Evolutionary conservation across 2,888 invertebrate genomes (phyloP).

Genomic region (Agrotis puta): DNA sequence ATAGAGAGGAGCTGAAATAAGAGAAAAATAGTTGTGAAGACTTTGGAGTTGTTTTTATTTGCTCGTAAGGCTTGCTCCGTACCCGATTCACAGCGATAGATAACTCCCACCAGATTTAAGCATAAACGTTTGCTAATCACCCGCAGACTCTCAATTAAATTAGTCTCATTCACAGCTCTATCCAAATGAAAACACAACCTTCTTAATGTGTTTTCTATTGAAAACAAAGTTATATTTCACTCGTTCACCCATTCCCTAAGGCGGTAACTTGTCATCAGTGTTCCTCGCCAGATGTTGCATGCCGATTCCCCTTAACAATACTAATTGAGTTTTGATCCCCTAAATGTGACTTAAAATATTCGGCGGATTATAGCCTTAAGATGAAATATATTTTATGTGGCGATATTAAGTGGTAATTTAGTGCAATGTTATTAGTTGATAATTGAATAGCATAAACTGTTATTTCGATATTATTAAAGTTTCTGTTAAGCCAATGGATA

Average conservation of each 20-base stretch:
- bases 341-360: slow-evolving; percentile 66
- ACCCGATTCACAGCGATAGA: no score
- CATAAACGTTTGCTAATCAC: not conserved
- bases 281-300: slow-evolving; percentile 76
- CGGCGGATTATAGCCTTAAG: slow-evolving; percentile 54
- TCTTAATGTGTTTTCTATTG: slow-evolving; percentile 59
- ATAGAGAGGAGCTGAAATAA: not conserved
- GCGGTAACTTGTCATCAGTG: slow-evolving; percentile 70
- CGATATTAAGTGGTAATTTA: slow-evolving; percentile 35
- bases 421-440: slow-evolving; percentile 13
- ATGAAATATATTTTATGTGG: slow-evolving; percentile 52
- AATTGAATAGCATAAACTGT: not conserved
- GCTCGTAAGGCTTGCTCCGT: not conserved
- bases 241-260: slow-evolving; percentile 63
- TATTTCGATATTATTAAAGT: not conserved
- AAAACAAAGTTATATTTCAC: slow-evolving; percentile 64
- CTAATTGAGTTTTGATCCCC: slow-evolving; percentile 81
- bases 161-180: slow-evolving; percentile 15
- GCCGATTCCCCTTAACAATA: slow-evolving; percentile 67
- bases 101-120: not conserved
- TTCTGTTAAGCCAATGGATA: not conserved
- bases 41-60: not conserved
- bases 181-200: slow-evolving; percentile 37
- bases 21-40: not conserved
- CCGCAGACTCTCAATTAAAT: slow-evolving; percentile 15